Conservation (phyloP, 2,797 vertebrate species). For the Erpetoichthys calabaricus region DNA sequence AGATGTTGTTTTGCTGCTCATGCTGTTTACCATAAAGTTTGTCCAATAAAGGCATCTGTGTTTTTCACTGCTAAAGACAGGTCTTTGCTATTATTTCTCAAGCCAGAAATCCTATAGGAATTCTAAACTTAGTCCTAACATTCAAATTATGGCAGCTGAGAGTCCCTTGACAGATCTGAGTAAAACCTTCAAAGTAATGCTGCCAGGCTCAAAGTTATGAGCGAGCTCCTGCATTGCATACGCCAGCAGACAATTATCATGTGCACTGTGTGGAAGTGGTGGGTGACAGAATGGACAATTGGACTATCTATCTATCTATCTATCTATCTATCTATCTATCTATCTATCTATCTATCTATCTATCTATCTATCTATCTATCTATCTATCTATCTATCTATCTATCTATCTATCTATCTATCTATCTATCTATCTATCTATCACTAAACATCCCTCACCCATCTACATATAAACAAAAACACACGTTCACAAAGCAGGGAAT, state of each 20-base stretch:
- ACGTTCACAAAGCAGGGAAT: too few species aligned
- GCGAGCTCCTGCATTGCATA: background rate
- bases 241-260: background rate
- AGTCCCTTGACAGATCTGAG: background rate
- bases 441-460: too few species aligned
- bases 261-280: background rate
- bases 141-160: background rate
- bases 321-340: too few species aligned
- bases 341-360: too few species aligned
- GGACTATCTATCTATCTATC: too few species aligned
- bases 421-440: too few species aligned
- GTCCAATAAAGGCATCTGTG: constrained; percentile 5
- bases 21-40: background rate
- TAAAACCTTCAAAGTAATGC: background rate
- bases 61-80: background rate
- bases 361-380: too few species aligned
- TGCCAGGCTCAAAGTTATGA: background rate
- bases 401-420: too few species aligned
- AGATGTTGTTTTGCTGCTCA: constrained; percentile 27
- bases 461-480: too few species aligned
- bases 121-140: background rate
- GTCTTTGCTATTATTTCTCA: background rate
- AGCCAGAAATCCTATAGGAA: background rate
- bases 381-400: too few species aligned
- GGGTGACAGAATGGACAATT: too few species aligned